phyloP scores from a whole-genome alignment of 2,888 invertebrate species.

The Euproctis similis region DNA sequence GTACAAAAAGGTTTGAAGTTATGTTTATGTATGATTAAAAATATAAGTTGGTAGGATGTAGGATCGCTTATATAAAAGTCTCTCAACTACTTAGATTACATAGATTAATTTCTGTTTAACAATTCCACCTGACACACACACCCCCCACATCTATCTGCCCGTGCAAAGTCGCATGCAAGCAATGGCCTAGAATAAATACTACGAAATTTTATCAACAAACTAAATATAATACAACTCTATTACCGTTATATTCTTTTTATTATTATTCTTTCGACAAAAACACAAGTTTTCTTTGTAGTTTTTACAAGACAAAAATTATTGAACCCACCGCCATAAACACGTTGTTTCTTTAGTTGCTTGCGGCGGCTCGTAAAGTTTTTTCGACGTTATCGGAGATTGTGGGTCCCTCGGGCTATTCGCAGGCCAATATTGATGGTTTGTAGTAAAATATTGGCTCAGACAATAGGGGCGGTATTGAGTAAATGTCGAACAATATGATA shows the following conservation, averaged over 20 bases:
- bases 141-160: too few relatives aligned
- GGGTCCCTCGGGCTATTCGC: constrained; percentile 32
- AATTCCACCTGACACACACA: too few relatives aligned
- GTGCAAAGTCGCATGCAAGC: too few relatives aligned
- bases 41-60: too few relatives aligned
- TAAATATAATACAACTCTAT: too few relatives aligned
- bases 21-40: too few relatives aligned
- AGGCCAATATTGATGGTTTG: constrained; percentile 52
- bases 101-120: too few relatives aligned
- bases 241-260: constrained; percentile 35
- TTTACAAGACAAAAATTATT: constrained; percentile 38
- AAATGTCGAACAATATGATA: constrained; percentile 44
- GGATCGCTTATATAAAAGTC: too few relatives aligned
- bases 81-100: too few relatives aligned
- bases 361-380: constrained; percentile 57
- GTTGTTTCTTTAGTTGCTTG: constrained; percentile 52
- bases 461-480: constrained; percentile 46
- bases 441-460: constrained; percentile 37
- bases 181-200: too few relatives aligned
- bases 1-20: too few relatives aligned
- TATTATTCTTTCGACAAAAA: constrained; percentile 18
- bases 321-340: constrained; percentile 50
- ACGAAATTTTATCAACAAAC: too few relatives aligned
- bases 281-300: constrained; percentile 31
- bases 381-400: constrained; percentile 35